A percentile compares a stretch with the other conserved stretches of the same genome.
These are phyloP conservation scores for Drosophila pegasa DNA, from an alignment of 2,888 invertebrate species.

Conservation along the genomic window DNA sequence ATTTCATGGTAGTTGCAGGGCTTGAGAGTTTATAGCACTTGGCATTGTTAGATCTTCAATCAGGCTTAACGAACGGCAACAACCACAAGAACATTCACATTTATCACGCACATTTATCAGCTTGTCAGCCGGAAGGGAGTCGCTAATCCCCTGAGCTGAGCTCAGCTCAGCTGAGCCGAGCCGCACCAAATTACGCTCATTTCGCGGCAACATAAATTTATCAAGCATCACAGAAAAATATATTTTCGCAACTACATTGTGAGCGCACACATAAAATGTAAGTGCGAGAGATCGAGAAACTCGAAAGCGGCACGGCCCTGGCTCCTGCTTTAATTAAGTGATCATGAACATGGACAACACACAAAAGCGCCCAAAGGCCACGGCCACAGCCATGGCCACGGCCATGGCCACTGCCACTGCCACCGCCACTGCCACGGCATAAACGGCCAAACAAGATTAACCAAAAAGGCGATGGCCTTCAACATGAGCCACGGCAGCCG, in stretches of 20 bases:
- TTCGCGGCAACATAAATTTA: constrained; percentile 73
- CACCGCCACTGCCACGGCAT: constrained; percentile 34
- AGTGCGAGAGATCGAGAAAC: constrained; percentile 30
- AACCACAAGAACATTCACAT: constrained; percentile 54
- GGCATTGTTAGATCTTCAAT: constrained; percentile 65
- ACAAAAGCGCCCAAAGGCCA: constrained; percentile 49
- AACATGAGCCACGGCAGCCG: constrained; percentile 18
- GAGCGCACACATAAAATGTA: constrained; percentile 32
- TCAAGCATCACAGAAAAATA: constrained; percentile 61
- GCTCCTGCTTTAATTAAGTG: constrained; percentile 74
- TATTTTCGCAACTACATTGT: constrained; percentile 54
- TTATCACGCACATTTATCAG: constrained; percentile 77
- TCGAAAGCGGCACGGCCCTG: constrained; percentile 20
- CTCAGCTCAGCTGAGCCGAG: constrained; percentile 6
- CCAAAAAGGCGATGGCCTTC: constrained; percentile 62
- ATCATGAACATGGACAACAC: constrained; percentile 69
- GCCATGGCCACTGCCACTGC: no score
- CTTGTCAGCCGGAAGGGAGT: constrained; percentile 70
- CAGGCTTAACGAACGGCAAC: constrained; percentile 53
- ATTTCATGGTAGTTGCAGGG: constrained; percentile 22
- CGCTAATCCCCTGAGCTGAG: constrained; percentile 39
- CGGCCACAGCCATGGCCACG: neutral
- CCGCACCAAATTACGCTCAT: constrained; percentile 77
- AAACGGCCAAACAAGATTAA: constrained; percentile 70
- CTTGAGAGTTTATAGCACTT: constrained; percentile 43